Evolutionary conservation across 92 coral and sea anemone species (phyloP).

Genomic region (Parazoanthus swiftii): DNA sequence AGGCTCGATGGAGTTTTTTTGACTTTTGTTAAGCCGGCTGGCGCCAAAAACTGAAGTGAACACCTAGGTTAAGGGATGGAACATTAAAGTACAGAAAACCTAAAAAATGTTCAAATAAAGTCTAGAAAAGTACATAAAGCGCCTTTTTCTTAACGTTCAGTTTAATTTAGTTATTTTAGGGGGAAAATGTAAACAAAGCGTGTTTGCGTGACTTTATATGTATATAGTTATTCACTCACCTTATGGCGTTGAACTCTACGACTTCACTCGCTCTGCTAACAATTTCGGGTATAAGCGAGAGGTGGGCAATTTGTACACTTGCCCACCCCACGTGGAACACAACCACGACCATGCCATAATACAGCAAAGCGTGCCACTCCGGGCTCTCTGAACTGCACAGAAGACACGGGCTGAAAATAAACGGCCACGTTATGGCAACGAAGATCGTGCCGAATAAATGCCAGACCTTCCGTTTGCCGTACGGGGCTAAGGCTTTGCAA

Average conservation of each 20-base stretch:
- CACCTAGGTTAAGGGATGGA: too few species aligned
- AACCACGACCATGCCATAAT: slow-evolving; percentile 63
- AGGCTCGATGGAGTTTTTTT: background rate
- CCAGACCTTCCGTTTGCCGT: slow-evolving; percentile 71
- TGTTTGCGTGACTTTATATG: background rate
- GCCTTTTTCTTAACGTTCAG: background rate
- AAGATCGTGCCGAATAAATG: slow-evolving; percentile 71
- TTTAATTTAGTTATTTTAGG: background rate
- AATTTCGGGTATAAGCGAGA: slow-evolving; percentile 71
- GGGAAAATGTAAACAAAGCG: background rate
- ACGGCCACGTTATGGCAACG: slow-evolving; percentile 71
- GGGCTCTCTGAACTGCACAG: slow-evolving; percentile 57
- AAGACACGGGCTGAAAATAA: slow-evolving; percentile 71
- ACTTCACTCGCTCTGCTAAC: slow-evolving; percentile 61
- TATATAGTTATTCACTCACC: slow-evolving; percentile 36
- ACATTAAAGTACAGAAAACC: too few species aligned
- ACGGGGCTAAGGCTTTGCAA: slow-evolving; percentile 45
- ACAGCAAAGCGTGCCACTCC: slow-evolving; percentile 50
- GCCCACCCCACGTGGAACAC: slow-evolving; percentile 76
- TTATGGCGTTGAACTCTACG: slow-evolving; percentile 68
- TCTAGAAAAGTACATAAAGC: too few species aligned
- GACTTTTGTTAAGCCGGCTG: too few species aligned
- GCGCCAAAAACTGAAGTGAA: too few species aligned
- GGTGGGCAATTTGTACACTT: slow-evolving; percentile 67
- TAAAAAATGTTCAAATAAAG: too few species aligned